Conservation (phyloP, 2,113 vertebrate genomes). For the Uropsilus gracilis region DNA sequence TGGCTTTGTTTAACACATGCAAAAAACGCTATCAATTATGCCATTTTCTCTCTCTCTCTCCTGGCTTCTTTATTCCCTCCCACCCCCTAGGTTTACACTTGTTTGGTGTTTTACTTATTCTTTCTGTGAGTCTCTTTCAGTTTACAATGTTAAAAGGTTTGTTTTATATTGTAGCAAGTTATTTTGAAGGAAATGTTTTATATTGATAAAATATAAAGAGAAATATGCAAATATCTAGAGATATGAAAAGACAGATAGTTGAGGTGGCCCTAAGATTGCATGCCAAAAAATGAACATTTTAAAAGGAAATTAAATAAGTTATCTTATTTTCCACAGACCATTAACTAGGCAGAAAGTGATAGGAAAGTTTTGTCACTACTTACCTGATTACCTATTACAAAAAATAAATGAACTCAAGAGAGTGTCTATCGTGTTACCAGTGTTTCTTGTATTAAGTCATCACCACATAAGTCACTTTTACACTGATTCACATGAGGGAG, state of each 20-base stretch:
- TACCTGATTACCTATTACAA: background rate
- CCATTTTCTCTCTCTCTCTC: background rate
- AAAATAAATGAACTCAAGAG: background rate
- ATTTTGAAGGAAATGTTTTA: conserved; percentile 12
- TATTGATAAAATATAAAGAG: conserved; percentile 53
- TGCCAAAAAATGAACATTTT: background rate
- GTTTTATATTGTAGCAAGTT: conserved; percentile 20
- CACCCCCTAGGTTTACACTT: background rate
- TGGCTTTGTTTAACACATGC: background rate
- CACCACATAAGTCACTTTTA: background rate
- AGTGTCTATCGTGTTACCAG: background rate
- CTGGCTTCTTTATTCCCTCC: too few relatives aligned
- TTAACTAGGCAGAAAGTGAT: conserved; percentile 38
- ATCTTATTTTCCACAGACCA: conserved; percentile 33
- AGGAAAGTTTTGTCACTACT: background rate
- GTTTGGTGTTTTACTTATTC: background rate
- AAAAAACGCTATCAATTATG: background rate
- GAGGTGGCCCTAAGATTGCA: background rate
- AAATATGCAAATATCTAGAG: conserved; percentile 32
- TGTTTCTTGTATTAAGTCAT: background rate
- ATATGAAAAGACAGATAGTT: conserved; percentile 6
- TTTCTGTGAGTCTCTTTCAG: background rate
- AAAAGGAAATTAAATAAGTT: conserved; percentile 56
- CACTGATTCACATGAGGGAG: background rate
- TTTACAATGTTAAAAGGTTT: conserved; percentile 27